Evolutionary conservation across 1,140 invertebrate genomes (phyloP), one percentile per base, ranked within the genome.

Genomic region (Temnothorax curvispinosus): DNA sequence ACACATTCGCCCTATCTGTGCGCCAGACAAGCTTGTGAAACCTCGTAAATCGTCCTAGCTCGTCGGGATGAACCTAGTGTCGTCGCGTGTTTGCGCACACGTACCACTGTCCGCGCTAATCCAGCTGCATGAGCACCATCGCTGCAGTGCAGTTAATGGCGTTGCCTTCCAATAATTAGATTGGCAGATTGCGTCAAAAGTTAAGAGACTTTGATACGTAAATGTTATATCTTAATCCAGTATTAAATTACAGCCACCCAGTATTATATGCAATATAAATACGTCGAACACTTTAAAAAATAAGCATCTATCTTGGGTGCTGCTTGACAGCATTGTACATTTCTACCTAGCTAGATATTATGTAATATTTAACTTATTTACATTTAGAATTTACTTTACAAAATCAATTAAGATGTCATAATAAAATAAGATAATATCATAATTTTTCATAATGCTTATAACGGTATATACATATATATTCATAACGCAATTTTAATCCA

Each of bases 41-140:
- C 90, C 89, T 91, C 90, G 89, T 91, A 91, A 91, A 91, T 91
- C 89, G 90, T 88, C 82, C 89, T 90, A 87, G 80, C 80, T 90
- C 89, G 89, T 72, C 72, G 89, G 74, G 89, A 90, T 87, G 27
- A 88, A 88, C 84, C 54, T 64, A 62, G 88, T 81, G 82, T 81
- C 87, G 76, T 90, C 87, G 84, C 81, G 64, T 86, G 86, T 91
- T 88, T 86, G 78, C 87, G 65, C 89, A 75, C 64, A 75, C 64
- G 69, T 71, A 88, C 21, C 72, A 81, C 60, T 87, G 60, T 54
- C 38, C 85, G 41, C 27, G 81, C 80, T 91, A 90, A 91, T 91
- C 90, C 86, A 87, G 38, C 85, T 58, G 60, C 64, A 65, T 69
- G 60, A 86, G 86, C 81, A 87, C 58, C 77, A 52, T 41, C 52